Evolutionary conservation across 2,113 vertebrate species (phyloP).

Genomic region (Garra rufa): DNA sequence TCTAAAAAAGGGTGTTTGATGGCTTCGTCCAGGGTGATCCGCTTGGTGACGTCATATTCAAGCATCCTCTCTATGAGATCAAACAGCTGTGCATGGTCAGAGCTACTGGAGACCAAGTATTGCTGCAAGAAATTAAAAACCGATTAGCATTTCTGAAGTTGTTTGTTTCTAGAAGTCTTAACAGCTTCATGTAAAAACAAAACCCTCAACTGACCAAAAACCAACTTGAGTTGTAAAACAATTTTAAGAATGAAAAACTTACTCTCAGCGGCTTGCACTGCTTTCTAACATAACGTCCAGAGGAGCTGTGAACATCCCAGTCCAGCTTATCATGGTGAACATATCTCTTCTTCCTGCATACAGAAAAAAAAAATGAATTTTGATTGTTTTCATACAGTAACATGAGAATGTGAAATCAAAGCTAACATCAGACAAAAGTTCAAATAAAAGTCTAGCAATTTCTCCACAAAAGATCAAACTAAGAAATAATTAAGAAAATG

Average conservation of each 20-base stretch:
- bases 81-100: constrained; percentile 86
- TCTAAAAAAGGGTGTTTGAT: constrained; percentile 91
- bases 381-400: neutral
- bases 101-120: constrained; percentile 81
- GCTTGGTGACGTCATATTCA: constrained; percentile 85
- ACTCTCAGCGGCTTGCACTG: constrained; percentile 92
- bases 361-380: neutral
- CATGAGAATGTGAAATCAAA: neutral
- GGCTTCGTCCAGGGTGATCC: constrained; percentile 91
- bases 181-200: neutral
- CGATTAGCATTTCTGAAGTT: neutral
- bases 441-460: neutral
- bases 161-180: neutral
- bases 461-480: neutral
- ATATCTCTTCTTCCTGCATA: constrained; percentile 83
- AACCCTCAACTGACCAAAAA: neutral
- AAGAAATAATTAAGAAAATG: neutral
- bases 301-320: constrained; percentile 86
- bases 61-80: constrained; percentile 90
- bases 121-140: constrained; percentile 68
- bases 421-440: neutral
- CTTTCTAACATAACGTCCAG: constrained; percentile 81
- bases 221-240: neutral
- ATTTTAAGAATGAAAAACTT: constrained; percentile 42
- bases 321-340: constrained; percentile 83